phyloP scores from a whole-genome alignment of 2,888 invertebrate genomes.

The Eretmocerus hayati region DNA sequence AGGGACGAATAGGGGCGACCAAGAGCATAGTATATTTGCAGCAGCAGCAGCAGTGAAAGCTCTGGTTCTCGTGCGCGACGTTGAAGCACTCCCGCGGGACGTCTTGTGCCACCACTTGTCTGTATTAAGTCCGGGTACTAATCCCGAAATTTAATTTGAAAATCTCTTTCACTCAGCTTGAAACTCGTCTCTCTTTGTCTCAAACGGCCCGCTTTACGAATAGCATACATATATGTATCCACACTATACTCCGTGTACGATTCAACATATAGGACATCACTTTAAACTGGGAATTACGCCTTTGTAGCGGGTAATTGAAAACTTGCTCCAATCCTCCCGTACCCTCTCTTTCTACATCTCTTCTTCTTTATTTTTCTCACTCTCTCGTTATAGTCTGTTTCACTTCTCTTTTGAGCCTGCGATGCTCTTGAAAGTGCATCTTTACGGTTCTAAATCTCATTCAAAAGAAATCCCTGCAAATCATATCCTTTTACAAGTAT shows the following conservation, averaged over 20 bases:
- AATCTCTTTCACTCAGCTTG: conserved; percentile 47
- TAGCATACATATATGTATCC: no score
- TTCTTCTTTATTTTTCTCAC: not conserved
- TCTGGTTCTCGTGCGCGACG: conserved; percentile 8
- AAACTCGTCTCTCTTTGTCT: no score
- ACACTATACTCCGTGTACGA: no score
- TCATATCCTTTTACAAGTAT: no score
- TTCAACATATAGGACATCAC: no score
- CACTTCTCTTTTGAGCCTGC: no score
- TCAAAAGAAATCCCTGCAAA: no score
- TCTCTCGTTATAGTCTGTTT: not conserved
- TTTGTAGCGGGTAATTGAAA: conserved; percentile 45
- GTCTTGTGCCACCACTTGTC: conserved; percentile 43
- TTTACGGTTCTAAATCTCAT: no score
- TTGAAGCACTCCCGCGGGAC: conserved; percentile 44
- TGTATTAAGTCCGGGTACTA: conserved; percentile 44
- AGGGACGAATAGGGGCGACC: not conserved
- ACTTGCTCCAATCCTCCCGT: conserved; percentile 33
- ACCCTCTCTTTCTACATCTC: conserved; percentile 7
- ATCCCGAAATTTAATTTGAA: conserved; percentile 47
- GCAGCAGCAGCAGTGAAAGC: no score
- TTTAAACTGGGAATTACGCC: conserved; percentile 43
- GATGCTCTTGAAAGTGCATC: no score
- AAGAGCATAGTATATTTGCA: no score
- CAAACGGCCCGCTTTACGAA: no score